phyloP scores from a whole-genome alignment of 2,888 invertebrate genomes.

The Macrosoma leucophasiata region DNA sequence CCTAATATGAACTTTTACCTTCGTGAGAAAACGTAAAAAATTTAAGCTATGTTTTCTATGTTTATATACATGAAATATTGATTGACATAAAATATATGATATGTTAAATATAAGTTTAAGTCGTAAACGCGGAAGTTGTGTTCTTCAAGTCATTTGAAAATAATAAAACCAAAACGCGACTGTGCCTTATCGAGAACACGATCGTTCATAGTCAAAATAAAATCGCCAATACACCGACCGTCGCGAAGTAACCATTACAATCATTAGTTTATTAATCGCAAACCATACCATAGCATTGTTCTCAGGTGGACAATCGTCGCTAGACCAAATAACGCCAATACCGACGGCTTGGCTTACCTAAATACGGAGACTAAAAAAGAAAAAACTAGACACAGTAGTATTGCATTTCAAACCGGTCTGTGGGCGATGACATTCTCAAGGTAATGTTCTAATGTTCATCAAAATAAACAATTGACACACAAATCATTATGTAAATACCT shows the following conservation, averaged over 20 bases:
- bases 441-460: too few relatives aligned
- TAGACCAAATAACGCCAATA: slow-evolving; percentile 63
- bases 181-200: slow-evolving; percentile 67
- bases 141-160: too few relatives aligned
- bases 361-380: slow-evolving; percentile 39
- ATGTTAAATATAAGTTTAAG: too few relatives aligned
- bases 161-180: too few relatives aligned
- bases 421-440: slow-evolving; percentile 34
- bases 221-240: slow-evolving; percentile 39
- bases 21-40: too few relatives aligned
- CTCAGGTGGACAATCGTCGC: slow-evolving; percentile 58
- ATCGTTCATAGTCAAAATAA: slow-evolving; percentile 70
- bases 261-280: slow-evolving; percentile 68
- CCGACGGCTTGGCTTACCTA: slow-evolving; percentile 47
- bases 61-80: too few relatives aligned
- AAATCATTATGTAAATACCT: too few relatives aligned
- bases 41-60: too few relatives aligned
- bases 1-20: too few relatives aligned
- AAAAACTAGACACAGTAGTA: slow-evolving; percentile 45
- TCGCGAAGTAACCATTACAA: slow-evolving; percentile 52
- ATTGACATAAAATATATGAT: too few relatives aligned
- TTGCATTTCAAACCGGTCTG: slow-evolving; percentile 43
- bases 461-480: too few relatives aligned
- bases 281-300: slow-evolving; percentile 57
- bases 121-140: too few relatives aligned